phyloP scores from a whole-genome alignment of 2,888 invertebrate species.

The Platycheirus rosarum region DNA sequence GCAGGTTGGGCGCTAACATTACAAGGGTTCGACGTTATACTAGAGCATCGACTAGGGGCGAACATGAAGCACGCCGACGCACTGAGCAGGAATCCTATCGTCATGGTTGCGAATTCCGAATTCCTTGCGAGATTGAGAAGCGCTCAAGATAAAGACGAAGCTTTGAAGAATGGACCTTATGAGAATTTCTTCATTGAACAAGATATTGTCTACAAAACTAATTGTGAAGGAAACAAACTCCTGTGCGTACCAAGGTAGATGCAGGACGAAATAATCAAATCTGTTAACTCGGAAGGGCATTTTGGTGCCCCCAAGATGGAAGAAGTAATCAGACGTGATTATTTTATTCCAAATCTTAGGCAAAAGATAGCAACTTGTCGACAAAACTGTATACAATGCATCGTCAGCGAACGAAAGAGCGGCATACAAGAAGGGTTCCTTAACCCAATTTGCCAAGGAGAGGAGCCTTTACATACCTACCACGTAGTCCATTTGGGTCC shows the following conservation, averaged over 20 bases:
- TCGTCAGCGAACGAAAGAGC: background rate
- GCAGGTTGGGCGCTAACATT: conserved; percentile 76
- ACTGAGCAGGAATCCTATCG: conserved; percentile 18
- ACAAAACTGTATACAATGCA: conserved; percentile 3
- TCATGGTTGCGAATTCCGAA: conserved; percentile 19
- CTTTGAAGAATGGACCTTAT: background rate
- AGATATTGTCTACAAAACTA: background rate
- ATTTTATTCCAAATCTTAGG: conserved; percentile 77
- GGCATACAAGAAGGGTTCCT: conserved; percentile 4
- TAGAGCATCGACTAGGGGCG: conserved; percentile 65
- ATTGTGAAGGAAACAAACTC: no score
- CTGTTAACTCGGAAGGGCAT: background rate
- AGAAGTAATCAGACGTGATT: background rate
- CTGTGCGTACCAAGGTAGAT: background rate
- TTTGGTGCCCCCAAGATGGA: background rate
- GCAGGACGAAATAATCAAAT: background rate
- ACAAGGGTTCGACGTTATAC: conserved; percentile 60
- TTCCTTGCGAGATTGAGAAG: no score
- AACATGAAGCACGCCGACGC: conserved; percentile 68
- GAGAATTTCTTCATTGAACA: background rate
- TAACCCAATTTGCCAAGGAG: background rate
- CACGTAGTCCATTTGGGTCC: conserved; percentile 80
- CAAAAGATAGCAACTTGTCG: conserved; percentile 25
- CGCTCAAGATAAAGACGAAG: background rate
- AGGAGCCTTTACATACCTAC: conserved; percentile 54